Conservation (phyloP, 2,113 vertebrate genomes). For the Pipa parva region DNA sequence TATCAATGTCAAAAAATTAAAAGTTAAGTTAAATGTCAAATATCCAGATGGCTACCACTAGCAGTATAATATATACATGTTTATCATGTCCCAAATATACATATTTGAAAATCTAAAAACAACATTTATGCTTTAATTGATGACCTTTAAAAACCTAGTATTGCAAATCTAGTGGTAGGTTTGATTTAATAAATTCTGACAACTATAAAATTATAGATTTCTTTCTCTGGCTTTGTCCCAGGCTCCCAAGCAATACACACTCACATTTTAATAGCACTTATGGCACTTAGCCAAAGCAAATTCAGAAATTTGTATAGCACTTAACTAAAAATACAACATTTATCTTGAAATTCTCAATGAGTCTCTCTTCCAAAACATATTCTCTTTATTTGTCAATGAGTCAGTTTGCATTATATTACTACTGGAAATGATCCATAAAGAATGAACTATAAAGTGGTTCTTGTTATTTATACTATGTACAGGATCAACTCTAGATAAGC, state of each 20-base stretch:
- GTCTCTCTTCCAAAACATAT: conserved; percentile 12
- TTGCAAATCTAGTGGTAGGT: conserved; percentile 42
- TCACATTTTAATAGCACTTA: too few relatives aligned
- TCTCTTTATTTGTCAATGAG: conserved; percentile 20
- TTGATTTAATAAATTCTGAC: conserved; percentile 45
- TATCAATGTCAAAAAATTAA: too few relatives aligned
- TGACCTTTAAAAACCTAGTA: conserved; percentile 51
- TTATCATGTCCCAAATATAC: too few relatives aligned
- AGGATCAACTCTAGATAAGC: too few relatives aligned
- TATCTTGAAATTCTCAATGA: conserved; percentile 42
- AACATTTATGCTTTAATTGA: conserved; percentile 40
- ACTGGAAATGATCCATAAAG: neutral
- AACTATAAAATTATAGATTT: conserved; percentile 49
- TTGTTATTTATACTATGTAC: neutral
- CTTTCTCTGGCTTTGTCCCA: conserved; percentile 36
- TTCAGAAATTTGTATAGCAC: conserved; percentile 52
- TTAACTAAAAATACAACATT: conserved; percentile 50
- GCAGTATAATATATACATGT: too few relatives aligned
- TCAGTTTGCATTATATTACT: conserved; percentile 16
- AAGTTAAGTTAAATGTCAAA: too few relatives aligned
- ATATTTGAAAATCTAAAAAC: conserved; percentile 46
- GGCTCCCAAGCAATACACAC: conserved; percentile 50
- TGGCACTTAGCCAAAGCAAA: conserved; percentile 51
- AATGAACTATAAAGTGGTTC: neutral
- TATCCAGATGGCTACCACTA: too few relatives aligned